Conservation (phyloP, 2,888 invertebrate species). For the Melolontha melolontha region DNA sequence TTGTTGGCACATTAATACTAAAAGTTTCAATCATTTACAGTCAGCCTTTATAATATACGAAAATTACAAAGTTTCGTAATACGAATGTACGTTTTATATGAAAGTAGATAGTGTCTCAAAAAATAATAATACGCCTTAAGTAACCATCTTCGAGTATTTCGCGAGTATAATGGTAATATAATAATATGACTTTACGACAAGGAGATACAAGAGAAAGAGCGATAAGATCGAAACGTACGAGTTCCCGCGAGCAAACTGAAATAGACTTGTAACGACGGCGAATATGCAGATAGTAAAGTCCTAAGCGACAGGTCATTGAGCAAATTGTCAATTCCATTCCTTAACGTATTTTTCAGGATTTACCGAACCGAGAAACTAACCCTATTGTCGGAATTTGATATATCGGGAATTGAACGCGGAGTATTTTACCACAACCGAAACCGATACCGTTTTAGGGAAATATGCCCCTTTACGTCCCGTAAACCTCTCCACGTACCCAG, state of each 20-base stretch:
- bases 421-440: constrained; percentile 26
- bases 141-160: constrained; percentile 4
- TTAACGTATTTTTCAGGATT: constrained; percentile 53
- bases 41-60: too few species aligned
- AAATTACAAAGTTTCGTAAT: too few species aligned
- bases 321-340: constrained; percentile 51
- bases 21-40: too few species aligned
- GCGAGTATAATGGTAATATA: constrained; percentile 30
- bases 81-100: too few species aligned
- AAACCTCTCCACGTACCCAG: constrained; percentile 9
- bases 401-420: constrained; percentile 44
- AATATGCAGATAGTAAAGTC: constrained; percentile 49
- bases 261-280: constrained; percentile 36
- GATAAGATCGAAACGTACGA: constrained; percentile 31
- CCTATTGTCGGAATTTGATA: constrained; percentile 53
- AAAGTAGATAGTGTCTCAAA: neutral
- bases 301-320: constrained; percentile 50
- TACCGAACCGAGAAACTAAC: constrained; percentile 52
- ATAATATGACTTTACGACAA: constrained; percentile 14
- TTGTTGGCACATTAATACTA: too few species aligned
- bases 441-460: constrained; percentile 13
- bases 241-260: constrained; percentile 32
- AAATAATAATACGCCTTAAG: constrained; percentile 26
- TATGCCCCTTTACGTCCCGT: neutral
- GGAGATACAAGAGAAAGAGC: neutral